Evolutionary conservation across 2,888 invertebrate species (phyloP), one percentile per base, ranked within the genome.

Genomic region (Platycheirus rosarum): DNA sequence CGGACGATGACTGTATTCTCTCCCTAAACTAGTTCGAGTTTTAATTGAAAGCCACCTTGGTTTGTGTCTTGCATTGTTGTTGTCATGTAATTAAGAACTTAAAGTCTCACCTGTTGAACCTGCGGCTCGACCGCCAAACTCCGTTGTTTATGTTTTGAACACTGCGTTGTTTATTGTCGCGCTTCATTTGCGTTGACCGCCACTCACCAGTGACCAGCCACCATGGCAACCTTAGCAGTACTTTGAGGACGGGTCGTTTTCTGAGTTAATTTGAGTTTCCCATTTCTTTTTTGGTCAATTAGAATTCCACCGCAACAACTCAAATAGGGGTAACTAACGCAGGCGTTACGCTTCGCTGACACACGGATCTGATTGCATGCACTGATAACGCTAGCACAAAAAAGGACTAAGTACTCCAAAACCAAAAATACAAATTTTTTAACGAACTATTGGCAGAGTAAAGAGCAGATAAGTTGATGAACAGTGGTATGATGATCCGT

Each of bases 21-120:
- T 44, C 40, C 44, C 44, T 42, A 11, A 9, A 32, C 29, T 60
- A 23, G n/a, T 11, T 53, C 5, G 13, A 51, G 40, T 4, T n/a
- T 35, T 48, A 57, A 55, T 65, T 53, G 71, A 63, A 63, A 51
- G 44, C 37, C 75, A 68, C 20, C 42, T 2, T 29, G n/a, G 29
- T 60, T 42, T n/a, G 57, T 26, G 42, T 35, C 9, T 42, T 11
- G 37, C n/a, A 20, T 63, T 74, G 60, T 62, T 40, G 49, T 44
- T 77, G 68, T 63, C 77, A 82, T 82, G 77, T 82, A 82, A 82
- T 82, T 82, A 82, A 77, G 82, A 82, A 82, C 68, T 77, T 82
- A 73, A 73, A 57, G 68, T 82, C 82, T 82, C 82, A 82, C 82
- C 82, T 82, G 82, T 82, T 82, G 82, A 73, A 63, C 82, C 82